Evolutionary conservation across 2,113 vertebrate species (phyloP).

Genomic region (Clarias batrachus): DNA sequence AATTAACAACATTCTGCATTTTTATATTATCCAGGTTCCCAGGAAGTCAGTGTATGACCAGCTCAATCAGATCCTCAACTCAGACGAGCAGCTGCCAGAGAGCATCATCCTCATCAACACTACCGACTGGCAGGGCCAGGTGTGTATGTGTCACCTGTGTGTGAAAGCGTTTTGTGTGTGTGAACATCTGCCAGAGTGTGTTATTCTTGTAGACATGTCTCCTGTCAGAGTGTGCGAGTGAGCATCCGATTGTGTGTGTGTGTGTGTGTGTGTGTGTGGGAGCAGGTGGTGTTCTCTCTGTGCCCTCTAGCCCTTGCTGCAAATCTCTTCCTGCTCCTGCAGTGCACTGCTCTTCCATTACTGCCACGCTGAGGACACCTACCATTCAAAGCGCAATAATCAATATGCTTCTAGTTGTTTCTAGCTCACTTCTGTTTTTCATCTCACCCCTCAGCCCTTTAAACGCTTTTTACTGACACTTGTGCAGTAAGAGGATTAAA

Average conservation of each 20-base stretch:
- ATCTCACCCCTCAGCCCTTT: neutral
- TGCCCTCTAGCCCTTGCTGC: constrained; percentile 35
- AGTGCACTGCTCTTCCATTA: constrained; percentile 25
- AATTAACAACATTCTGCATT: neutral
- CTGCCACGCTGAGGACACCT: constrained; percentile 5
- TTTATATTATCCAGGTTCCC: constrained; percentile 52
- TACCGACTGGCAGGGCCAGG: constrained; percentile 67
- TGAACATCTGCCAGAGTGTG: constrained; percentile 17
- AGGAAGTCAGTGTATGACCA: constrained; percentile 66
- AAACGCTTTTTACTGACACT: neutral
- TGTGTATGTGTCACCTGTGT: constrained; percentile 38
- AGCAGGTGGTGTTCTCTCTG: constrained; percentile 38
- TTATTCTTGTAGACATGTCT: constrained; percentile 12
- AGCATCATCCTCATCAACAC: constrained; percentile 66
- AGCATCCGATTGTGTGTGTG: neutral
- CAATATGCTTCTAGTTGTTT: neutral
- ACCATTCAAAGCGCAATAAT: neutral
- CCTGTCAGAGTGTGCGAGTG: constrained; percentile 7
- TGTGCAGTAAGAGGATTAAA: neutral
- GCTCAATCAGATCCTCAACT: constrained; percentile 66
- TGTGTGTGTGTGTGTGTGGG: constrained; percentile 6
- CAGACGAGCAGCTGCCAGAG: constrained; percentile 64
- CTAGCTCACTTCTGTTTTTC: neutral
- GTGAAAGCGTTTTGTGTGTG: constrained; percentile 9
- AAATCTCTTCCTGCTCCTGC: constrained; percentile 31